Conservation (phyloP, 1,140 invertebrate species). For the Popillia japonica region DNA sequence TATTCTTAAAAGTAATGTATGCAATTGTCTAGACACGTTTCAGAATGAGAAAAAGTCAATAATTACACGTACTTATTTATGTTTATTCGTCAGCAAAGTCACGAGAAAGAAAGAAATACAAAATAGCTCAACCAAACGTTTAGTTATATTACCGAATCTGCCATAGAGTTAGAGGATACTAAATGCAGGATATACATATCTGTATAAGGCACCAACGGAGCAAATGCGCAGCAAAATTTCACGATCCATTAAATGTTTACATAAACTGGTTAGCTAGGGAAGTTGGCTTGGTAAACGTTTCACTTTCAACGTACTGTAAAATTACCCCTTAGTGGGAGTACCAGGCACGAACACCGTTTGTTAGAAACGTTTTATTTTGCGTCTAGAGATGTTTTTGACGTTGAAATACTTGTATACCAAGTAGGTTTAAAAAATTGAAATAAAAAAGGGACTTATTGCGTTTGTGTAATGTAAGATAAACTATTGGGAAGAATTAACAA, state of each 20-base stretch:
- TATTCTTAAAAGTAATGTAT: no score
- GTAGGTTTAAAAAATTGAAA: background rate
- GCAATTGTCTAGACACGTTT: no score
- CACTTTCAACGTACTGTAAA: conserved; percentile 30
- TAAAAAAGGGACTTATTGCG: background rate
- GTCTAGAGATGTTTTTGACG: background rate
- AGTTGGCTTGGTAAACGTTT: background rate
- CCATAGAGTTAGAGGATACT: no score
- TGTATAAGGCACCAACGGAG: background rate
- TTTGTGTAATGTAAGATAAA: background rate
- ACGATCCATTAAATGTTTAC: conserved; percentile 2
- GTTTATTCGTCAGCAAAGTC: no score
- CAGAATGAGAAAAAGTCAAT: no score
- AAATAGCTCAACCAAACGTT: no score
- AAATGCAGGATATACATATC: background rate
- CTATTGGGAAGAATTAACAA: no score
- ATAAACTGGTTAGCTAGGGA: conserved; percentile 15
- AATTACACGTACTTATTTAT: no score
- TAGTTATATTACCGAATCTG: no score
- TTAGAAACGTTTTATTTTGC: conserved; percentile 10
- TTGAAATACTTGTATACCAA: background rate
- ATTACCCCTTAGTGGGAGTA: background rate
- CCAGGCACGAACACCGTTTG: background rate
- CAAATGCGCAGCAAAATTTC: background rate
- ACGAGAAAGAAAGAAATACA: no score